phyloP scores from a whole-genome alignment of 2,113 vertebrate species.

The Saimiri boliviensis region DNA sequence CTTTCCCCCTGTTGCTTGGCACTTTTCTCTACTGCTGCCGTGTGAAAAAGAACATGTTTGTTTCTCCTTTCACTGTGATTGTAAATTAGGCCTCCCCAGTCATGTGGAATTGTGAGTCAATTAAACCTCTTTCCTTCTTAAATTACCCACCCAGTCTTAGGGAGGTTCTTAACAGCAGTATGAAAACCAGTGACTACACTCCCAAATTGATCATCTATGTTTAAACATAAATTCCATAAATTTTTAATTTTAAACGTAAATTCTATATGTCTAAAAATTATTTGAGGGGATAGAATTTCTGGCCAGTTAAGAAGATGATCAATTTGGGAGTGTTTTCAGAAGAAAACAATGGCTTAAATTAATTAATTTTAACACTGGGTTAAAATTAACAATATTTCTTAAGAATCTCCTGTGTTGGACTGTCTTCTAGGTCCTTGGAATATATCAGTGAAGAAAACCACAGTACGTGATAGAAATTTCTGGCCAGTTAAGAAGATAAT shows the following conservation, averaged over 20 bases:
- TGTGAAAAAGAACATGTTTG: no score
- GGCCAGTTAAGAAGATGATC: not conserved
- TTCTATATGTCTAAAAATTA: constrained; percentile 81
- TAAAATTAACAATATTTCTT: constrained; percentile 30
- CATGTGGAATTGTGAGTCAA: no score
- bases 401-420: not conserved
- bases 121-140: no score
- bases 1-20: no score
- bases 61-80: no score
- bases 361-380: not conserved
- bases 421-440: not conserved
- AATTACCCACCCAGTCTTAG: no score
- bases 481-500: not conserved
- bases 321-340: not conserved
- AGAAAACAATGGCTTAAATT: not conserved
- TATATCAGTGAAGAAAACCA: not conserved
- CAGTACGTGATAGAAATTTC: constrained; percentile 9
- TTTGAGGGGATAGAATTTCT: constrained; percentile 75
- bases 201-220: no score
- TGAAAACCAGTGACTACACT: no score
- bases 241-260: constrained; percentile 63
- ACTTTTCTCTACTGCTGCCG: no score
- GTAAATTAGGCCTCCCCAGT: no score
- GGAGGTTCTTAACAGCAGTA: no score
- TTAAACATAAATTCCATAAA: no score